Base-by-base conservation (phyloP, 2,113 vertebrate species). In the Ibidorhyncha struthersii region DNA sequence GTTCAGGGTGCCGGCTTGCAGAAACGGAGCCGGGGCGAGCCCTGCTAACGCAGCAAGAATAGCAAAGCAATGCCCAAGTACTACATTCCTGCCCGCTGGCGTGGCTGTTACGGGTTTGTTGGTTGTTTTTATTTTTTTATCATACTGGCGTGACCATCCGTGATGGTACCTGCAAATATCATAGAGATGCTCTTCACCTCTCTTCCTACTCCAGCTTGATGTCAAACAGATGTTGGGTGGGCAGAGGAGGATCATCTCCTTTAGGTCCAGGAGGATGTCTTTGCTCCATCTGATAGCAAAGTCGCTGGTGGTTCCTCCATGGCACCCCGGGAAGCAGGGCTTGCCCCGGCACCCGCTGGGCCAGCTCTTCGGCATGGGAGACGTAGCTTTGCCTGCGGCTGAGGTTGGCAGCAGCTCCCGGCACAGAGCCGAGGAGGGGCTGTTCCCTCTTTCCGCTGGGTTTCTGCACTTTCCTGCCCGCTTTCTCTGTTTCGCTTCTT, bases 321-420 rank as follows among this genome's bases (percentile, higher is more conserved):
- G 0, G 1, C 14, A 27, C 22, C 17, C 32, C 3, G 25, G 43
- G 56, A 52, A 40, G 49, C 1, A 1, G 23, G 36, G 41, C 41
- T 69, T 36, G 11, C 23, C 36, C 29, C 1, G 1, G 29, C 1
- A 2, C 49, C 56, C 1, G 4, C 38, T 53, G 40, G n/a, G 20
- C 40, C 1, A 1, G 20, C 32, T 49, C 10, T 59, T n/a, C 0
- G 5, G 29, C 5, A 1, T 2, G 1, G 18, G n/a, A 66, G n/a
- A 12, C 0, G 5, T 17, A 19, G 40, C n/a, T 34, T 67, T 49
- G 25, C 30, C n/a, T 73, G 19, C 1, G 3, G 21, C 72, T 3
- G 14, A 79, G 41, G 18, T 8, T 34, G 55, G 47, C 36, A 76
- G 45, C n/a, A 32, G 40, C 47, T 66, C 22, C 23, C 22, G 5